Evolutionary conservation across 1,140 invertebrate genomes (phyloP).

Genomic region (Zaprionus capensis): DNA sequence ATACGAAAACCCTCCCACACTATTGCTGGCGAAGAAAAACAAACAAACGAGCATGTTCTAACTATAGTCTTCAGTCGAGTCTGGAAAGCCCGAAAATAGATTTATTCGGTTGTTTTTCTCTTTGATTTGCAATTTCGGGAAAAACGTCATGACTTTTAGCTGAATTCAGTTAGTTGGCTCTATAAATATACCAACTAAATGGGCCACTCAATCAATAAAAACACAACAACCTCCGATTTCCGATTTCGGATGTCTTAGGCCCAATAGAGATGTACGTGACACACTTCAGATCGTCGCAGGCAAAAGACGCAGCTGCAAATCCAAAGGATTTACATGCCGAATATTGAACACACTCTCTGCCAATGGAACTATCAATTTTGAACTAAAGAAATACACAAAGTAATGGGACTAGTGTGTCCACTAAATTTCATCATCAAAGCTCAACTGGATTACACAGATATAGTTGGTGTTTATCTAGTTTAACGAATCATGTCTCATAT

Average conservation of each 20-base stretch:
- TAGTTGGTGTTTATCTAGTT: conserved; percentile 4
- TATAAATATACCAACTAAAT: conserved; percentile 44
- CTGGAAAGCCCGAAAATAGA: conserved; percentile 45
- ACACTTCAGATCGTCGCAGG: conserved; percentile 58
- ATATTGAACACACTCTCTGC: not conserved
- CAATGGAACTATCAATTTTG: not conserved
- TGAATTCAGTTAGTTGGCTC: conserved; percentile 25
- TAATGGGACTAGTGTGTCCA: not conserved
- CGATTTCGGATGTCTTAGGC: conserved; percentile 47
- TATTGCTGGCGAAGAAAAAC: conserved; percentile 25
- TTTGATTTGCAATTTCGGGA: conserved; percentile 64
- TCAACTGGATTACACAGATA: not conserved
- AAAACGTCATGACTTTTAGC: conserved; percentile 57
- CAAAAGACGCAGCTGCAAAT: conserved; percentile 11
- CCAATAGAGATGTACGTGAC: conserved; percentile 53
- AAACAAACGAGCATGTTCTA: conserved; percentile 58
- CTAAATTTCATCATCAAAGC: not conserved
- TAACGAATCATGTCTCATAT: not conserved
- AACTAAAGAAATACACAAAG: not conserved
- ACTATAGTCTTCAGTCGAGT: conserved; percentile 47
- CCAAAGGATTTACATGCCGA: conserved; percentile 10
- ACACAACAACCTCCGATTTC: conserved; percentile 13
- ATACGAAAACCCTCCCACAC: conserved; percentile 37
- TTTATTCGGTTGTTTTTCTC: conserved; percentile 28
- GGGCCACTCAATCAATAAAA: conserved; percentile 57